Conservation (phyloP, 2,113 vertebrate genomes). For the Peromyscus maniculatus region DNA sequence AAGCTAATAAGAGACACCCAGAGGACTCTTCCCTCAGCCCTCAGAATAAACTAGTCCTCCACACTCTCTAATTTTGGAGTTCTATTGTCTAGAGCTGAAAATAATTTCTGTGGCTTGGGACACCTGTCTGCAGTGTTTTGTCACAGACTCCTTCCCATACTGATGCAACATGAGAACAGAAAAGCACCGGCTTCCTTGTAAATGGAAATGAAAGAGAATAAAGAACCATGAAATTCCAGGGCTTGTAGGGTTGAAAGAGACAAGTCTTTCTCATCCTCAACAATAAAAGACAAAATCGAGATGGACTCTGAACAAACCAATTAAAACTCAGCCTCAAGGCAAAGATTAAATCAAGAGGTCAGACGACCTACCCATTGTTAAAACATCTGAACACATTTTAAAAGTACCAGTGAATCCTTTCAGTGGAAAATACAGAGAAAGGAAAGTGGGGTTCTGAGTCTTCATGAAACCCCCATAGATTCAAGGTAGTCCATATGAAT, state of each 20-base stretch:
- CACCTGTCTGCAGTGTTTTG: not conserved
- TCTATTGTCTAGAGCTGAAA: not conserved
- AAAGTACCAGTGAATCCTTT: not conserved
- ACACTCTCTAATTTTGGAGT: not conserved
- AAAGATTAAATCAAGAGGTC: not conserved
- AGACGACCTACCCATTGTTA: not conserved
- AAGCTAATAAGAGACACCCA: not conserved
- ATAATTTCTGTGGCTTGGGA: not conserved
- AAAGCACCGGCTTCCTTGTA: not conserved
- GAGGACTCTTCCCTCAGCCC: not conserved
- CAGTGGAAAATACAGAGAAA: not conserved
- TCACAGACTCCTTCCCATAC: not conserved
- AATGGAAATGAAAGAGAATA: not conserved
- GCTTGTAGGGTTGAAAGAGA: not conserved
- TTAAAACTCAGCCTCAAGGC: slow-evolving; percentile 17
- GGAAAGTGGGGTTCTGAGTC: not conserved
- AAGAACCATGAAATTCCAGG: not conserved
- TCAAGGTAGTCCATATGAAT: not conserved
- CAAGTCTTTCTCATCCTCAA: not conserved
- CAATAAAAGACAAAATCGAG: slow-evolving; percentile 25
- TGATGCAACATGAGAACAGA: not conserved
- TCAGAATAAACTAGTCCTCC: not conserved
- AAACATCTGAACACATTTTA: slow-evolving; percentile 14
- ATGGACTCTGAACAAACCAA: slow-evolving; percentile 6
- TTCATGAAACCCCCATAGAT: not conserved